These are phyloP conservation scores for Mesocricetus auratus DNA, from an alignment of 2,113 vertebrate species.

Conservation along the genomic window DNA sequence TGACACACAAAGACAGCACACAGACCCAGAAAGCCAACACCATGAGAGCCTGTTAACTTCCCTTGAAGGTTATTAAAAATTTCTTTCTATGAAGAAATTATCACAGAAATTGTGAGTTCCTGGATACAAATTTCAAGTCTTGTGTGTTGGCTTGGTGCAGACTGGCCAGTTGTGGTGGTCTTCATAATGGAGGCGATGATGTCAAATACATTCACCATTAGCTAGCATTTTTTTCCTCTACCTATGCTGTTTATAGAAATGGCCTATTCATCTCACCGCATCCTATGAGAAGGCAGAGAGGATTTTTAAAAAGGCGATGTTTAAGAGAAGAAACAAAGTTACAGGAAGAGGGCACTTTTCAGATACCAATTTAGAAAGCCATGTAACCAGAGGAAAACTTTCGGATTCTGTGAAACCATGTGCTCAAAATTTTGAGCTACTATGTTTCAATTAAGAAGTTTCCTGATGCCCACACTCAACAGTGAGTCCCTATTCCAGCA, in stretches of 20 bases:
- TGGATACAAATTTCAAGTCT: rapidly evolving
- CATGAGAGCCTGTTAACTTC: neutral
- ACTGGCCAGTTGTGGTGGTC: neutral
- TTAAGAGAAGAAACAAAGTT: neutral
- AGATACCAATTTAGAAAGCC: neutral
- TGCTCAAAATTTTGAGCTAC: neutral
- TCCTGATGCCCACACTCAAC: neutral
- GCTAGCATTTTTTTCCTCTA: neutral
- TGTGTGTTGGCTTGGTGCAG: neutral
- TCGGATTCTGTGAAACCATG: neutral
- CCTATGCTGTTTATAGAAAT: neutral
- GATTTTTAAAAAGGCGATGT: neutral
- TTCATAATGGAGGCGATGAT: neutral
- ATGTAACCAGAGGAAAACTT: neutral
- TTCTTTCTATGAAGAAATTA: neutral
- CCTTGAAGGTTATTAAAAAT: neutral
- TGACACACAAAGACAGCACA: neutral
- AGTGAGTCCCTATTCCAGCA: neutral
- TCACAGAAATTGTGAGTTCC: neutral
- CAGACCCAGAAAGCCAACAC: neutral
- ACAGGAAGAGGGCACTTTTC: neutral
- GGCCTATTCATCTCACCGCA: neutral
- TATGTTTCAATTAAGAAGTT: neutral
- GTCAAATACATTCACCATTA: too few relatives aligned
- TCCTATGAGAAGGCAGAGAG: neutral